These are phyloP conservation scores for Catostylus mosaicus DNA, from an alignment of 30 jellyfish, hydroid and myxozoan genomes.

Conservation along the genomic window DNA sequence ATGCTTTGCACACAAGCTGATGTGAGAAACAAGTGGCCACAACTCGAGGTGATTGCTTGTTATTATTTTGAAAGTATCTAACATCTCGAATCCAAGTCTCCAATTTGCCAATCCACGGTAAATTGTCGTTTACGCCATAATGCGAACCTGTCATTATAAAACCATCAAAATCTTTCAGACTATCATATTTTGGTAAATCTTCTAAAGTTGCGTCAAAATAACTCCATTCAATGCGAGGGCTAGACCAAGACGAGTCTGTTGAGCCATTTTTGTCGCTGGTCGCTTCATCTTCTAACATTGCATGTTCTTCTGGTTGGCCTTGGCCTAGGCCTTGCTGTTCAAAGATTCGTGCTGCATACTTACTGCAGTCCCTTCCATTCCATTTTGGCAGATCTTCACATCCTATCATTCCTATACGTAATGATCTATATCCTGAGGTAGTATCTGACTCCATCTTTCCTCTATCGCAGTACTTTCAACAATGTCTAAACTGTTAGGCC, in stretches of 20 bases:
- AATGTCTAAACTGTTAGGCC: too few relatives aligned
- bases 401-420: conserved; percentile 62
- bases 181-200: conserved; percentile 56
- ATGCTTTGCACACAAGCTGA: conserved; percentile 87
- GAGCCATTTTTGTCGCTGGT: not conserved
- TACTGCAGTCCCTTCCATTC: conserved; percentile 79
- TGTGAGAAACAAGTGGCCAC: conserved; percentile 94
- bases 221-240: conserved; percentile 33
- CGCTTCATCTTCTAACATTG: not conserved
- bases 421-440: not conserved
- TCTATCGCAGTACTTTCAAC: too few relatives aligned
- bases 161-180: conserved; percentile 65
- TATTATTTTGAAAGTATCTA: conserved; percentile 34
- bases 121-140: conserved; percentile 80
- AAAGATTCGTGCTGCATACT: conserved; percentile 4
- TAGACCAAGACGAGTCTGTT: not conserved
- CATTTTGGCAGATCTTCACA: conserved; percentile 82
- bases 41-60: conserved; percentile 54
- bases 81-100: conserved; percentile 64
- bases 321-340: conserved; percentile 34
- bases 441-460: conserved; percentile 6
- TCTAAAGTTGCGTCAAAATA: conserved; percentile 62
- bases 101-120: conserved; percentile 70
- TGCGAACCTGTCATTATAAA: conserved; percentile 88
- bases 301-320: not conserved